phyloP scores from a whole-genome alignment of 2,113 vertebrate species.

The Nerophis ophidion region DNA sequence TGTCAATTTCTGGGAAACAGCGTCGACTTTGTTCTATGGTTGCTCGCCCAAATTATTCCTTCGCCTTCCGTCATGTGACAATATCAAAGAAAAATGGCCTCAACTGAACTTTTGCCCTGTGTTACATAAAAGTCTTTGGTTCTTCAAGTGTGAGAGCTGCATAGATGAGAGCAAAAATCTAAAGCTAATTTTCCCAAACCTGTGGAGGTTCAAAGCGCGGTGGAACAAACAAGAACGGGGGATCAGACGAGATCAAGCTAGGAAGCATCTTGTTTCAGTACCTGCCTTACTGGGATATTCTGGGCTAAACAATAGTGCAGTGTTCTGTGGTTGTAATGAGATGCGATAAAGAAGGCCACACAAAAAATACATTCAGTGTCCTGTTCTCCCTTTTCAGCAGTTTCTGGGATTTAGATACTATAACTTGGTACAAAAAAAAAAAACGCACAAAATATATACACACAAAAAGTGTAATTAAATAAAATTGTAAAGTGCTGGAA shows the following conservation, averaged over 20 bases:
- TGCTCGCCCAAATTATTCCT: slow-evolving; percentile 29
- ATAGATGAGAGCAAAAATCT: slow-evolving; percentile 8
- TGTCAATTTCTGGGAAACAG: slow-evolving; percentile 39
- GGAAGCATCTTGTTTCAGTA: slow-evolving; percentile 23
- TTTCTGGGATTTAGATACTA: background rate
- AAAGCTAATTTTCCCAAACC: slow-evolving; percentile 16
- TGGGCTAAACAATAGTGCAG: slow-evolving; percentile 40
- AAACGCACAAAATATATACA: background rate
- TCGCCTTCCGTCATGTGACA: slow-evolving; percentile 37
- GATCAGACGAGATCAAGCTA: slow-evolving; percentile 4
- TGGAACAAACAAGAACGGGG: background rate
- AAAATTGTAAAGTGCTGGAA: too few species aligned
- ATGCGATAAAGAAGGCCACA: slow-evolving; percentile 17
- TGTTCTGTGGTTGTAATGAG: slow-evolving; percentile 35
- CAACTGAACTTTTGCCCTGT: slow-evolving; percentile 35
- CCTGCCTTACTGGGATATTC: slow-evolving; percentile 12
- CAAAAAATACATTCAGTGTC: background rate
- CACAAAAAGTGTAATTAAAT: background rate
- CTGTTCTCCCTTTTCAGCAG: background rate
- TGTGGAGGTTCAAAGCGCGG: background rate
- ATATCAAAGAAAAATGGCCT: slow-evolving; percentile 25
- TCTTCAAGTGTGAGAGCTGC: slow-evolving; percentile 21
- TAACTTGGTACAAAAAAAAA: background rate
- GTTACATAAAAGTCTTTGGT: slow-evolving; percentile 27
- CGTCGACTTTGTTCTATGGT: slow-evolving; percentile 30